Conservation (phyloP, 2,113 vertebrate species). For the Neogobius melanostomus region DNA sequence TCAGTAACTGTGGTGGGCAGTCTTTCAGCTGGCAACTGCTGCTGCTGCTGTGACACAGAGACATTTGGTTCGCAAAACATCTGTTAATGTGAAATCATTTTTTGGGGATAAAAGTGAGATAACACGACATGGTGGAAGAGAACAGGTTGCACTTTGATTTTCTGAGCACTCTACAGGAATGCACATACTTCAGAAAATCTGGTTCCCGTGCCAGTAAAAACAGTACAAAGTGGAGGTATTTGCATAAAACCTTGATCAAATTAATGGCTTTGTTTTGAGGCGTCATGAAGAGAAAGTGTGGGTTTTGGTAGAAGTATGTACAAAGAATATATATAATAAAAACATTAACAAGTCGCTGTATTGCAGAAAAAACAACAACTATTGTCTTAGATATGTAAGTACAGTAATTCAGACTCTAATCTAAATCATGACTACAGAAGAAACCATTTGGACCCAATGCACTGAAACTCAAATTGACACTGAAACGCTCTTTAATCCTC, state of each 20-base stretch:
- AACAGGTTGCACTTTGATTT: slow-evolving; percentile 43
- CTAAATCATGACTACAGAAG: neutral
- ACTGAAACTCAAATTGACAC: slow-evolving; percentile 35
- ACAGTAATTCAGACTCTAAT: neutral
- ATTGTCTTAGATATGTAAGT: neutral
- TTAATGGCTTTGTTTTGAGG: slow-evolving; percentile 28
- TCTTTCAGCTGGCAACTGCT: slow-evolving; percentile 35
- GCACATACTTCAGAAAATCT: slow-evolving; percentile 50
- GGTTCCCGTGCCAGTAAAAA: slow-evolving; percentile 5
- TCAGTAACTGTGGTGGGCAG: slow-evolving; percentile 35
- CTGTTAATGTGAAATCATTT: slow-evolving; percentile 58
- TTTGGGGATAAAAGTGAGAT: slow-evolving; percentile 28
- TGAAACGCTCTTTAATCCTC: slow-evolving; percentile 45
- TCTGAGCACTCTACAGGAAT: slow-evolving; percentile 33
- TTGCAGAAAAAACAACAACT: neutral
- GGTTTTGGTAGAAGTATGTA: neutral
- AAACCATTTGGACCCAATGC: neutral
- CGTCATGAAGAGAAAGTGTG: neutral
- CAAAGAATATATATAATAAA: slow-evolving; percentile 3
- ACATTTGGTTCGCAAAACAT: slow-evolving; percentile 48
- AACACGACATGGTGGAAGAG: slow-evolving; percentile 25
- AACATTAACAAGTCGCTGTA: neutral
- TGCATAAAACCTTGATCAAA: slow-evolving; percentile 31
- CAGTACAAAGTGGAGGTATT: neutral
- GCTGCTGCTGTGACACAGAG: slow-evolving; percentile 65